Conservation (phyloP, 1,140 invertebrate genomes). For the Cotesia vestalis region DNA sequence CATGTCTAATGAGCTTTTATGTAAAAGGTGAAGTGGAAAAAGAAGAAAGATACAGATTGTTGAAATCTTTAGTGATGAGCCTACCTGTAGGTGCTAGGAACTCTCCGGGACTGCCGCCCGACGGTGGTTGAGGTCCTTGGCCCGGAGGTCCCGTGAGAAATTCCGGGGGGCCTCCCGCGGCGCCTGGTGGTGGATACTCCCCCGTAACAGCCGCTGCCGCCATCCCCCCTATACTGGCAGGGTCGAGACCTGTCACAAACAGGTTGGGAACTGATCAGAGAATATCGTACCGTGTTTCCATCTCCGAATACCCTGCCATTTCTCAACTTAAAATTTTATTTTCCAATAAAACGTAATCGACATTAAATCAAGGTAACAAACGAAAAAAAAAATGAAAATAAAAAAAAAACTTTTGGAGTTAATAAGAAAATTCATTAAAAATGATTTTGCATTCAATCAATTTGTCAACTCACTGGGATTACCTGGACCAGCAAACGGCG, state of each 20-base stretch:
- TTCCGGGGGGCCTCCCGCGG: slow-evolving; percentile 68
- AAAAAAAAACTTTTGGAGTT: not conserved
- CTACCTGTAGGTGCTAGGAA: slow-evolving; percentile 65
- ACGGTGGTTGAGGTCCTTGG: slow-evolving; percentile 68
- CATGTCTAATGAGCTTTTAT: no score
- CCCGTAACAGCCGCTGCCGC: slow-evolving; percentile 71
- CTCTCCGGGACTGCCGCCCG: slow-evolving; percentile 64
- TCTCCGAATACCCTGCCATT: slow-evolving; percentile 52
- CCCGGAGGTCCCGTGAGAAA: slow-evolving; percentile 69
- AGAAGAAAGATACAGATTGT: not conserved
- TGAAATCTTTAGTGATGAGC: slow-evolving; percentile 27
- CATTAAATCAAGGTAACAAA: not conserved
- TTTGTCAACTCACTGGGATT: slow-evolving; percentile 61
- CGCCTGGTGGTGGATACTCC: slow-evolving; percentile 73
- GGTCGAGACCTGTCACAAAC: slow-evolving; percentile 74
- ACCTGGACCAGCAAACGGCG: slow-evolving; percentile 79
- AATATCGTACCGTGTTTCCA: slow-evolving; percentile 56
- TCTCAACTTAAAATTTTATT: slow-evolving; percentile 12
- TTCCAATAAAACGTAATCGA: not conserved
- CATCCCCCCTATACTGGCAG: slow-evolving; percentile 73
- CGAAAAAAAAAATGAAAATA: not conserved
- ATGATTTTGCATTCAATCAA: not conserved
- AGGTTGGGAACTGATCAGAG: slow-evolving; percentile 60
- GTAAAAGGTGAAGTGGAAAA: no score
- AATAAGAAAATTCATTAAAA: slow-evolving; percentile 1